Conservation (phyloP, 2,888 invertebrate genomes). For the Polymixis flavicincta region DNA sequence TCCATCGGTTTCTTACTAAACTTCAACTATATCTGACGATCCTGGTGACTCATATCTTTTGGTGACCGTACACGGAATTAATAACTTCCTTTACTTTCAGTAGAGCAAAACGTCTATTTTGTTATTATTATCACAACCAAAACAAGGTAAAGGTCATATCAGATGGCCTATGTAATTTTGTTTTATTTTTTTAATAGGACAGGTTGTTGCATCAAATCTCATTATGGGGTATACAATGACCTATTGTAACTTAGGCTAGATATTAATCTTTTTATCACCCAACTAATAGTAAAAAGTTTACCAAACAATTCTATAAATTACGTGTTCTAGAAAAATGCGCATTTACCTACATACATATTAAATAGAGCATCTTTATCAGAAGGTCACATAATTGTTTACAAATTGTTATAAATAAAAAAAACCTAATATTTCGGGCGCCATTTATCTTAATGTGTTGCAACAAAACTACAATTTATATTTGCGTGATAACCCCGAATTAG, state of each 20-base stretch:
- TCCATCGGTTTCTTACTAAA: no score
- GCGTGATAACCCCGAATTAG: conserved; percentile 72
- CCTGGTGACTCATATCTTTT: no score
- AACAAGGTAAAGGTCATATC: neutral
- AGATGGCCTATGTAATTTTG: neutral
- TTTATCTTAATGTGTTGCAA: conserved; percentile 55
- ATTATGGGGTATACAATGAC: neutral
- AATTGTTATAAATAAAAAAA: conserved; percentile 30
- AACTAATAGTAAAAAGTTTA: conserved; percentile 40
- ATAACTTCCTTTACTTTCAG: neutral
- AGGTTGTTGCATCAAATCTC: neutral
- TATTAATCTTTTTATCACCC: conserved; percentile 18
- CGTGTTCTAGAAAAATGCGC: conserved; percentile 48
- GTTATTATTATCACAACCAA: neutral
- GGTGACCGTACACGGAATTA: neutral
- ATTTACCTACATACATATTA: no score
- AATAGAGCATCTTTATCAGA: conserved; percentile 63
- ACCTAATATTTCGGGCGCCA: conserved; percentile 55
- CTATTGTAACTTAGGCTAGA: conserved; percentile 1
- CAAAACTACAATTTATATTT: conserved; percentile 39
- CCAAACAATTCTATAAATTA: conserved; percentile 9
- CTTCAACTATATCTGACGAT: no score
- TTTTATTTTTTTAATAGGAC: neutral
- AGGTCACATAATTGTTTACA: conserved; percentile 54
- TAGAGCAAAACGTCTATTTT: neutral